phyloP scores from a whole-genome alignment of 2,888 invertebrate species.

The Zonitis immaculata region DNA sequence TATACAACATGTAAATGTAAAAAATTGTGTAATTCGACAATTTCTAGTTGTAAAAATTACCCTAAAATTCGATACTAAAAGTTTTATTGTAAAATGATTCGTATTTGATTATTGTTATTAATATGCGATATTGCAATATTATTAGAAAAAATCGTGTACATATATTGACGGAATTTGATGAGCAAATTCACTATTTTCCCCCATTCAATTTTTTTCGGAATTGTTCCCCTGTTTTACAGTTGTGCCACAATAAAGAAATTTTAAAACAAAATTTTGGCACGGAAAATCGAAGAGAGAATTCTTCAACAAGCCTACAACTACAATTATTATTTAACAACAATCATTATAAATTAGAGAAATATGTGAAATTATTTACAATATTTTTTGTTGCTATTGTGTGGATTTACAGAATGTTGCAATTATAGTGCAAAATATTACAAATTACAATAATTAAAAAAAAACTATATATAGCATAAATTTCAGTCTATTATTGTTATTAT shows the following conservation, averaged over 20 bases:
- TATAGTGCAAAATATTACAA: too few relatives aligned
- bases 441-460: too few relatives aligned
- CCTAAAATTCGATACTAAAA: too few relatives aligned
- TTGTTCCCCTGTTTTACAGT: slow-evolving; percentile 15
- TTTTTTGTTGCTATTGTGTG: too few relatives aligned
- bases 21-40: slow-evolving; percentile 15
- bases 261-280: slow-evolving; percentile 11
- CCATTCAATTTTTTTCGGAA: too few relatives aligned
- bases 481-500: slow-evolving; percentile 23
- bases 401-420: too few relatives aligned
- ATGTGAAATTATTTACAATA: slow-evolving; percentile 4
- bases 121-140: background rate
- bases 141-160: slow-evolving; percentile 2
- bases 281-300: background rate
- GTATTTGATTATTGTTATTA: slow-evolving; percentile 7
- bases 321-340: slow-evolving; percentile 4
- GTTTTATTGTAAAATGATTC: too few relatives aligned
- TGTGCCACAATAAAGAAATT: slow-evolving; percentile 6
- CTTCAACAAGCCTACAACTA: slow-evolving; percentile 2
- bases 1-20: slow-evolving; percentile 8
- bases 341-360: background rate
- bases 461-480: too few relatives aligned
- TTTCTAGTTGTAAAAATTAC: slow-evolving; percentile 13
- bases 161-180: slow-evolving; percentile 18
- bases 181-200: slow-evolving; percentile 15